Percentiles rank a stretch among this genome's conserved stretches.
Evolutionary conservation across 2,113 vertebrate species (phyloP).

Genomic region (Gnathonemus longibarbis): DNA sequence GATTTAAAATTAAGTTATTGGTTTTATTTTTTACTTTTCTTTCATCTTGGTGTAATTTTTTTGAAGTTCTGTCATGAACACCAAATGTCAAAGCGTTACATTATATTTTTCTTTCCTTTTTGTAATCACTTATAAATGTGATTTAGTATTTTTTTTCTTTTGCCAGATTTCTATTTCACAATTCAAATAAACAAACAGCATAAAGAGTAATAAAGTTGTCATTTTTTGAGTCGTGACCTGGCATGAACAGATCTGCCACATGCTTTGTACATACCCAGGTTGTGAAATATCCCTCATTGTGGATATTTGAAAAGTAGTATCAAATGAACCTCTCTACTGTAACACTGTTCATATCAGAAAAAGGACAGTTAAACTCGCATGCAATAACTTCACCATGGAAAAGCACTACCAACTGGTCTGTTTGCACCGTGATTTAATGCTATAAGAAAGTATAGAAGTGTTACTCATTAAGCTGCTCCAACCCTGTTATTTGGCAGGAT

Average conservation of each 20-base stretch:
- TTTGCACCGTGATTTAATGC: background rate
- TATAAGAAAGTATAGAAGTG: background rate
- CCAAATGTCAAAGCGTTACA: background rate
- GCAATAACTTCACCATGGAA: background rate
- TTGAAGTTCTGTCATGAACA: background rate
- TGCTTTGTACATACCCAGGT: background rate
- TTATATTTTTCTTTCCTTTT: conserved; percentile 7
- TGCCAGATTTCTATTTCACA: conserved; percentile 13
- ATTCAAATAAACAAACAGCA: background rate
- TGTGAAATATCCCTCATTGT: background rate
- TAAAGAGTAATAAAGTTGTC: background rate
- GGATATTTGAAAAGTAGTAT: background rate
- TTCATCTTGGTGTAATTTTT: background rate
- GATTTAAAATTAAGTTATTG: background rate
- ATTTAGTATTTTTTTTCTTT: conserved; percentile 17
- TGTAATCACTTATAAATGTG: conserved; percentile 6
- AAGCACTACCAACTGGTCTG: background rate
- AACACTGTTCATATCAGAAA: background rate
- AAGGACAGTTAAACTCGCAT: background rate
- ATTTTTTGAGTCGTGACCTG: background rate
- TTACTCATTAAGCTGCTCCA: background rate
- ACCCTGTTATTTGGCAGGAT: background rate
- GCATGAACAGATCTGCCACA: background rate
- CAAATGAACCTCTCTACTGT: background rate
- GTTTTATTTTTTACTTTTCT: background rate